A percentile compares a stretch with the other conserved stretches of the same genome.
phyloP scores from a whole-genome alignment of 2,113 vertebrate genomes.

The Picathartes gymnocephalus region DNA sequence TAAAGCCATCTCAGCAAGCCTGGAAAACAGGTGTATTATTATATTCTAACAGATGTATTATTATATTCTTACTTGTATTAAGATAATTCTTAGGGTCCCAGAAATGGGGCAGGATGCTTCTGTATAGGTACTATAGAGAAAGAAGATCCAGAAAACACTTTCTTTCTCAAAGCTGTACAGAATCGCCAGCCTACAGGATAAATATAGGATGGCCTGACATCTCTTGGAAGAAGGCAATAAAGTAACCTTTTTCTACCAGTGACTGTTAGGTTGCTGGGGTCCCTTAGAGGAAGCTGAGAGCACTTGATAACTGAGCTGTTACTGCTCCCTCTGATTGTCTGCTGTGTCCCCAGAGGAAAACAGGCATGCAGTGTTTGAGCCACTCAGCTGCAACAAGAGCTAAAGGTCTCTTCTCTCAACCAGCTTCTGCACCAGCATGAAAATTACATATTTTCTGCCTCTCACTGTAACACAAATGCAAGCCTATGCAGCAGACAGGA shows the following conservation, averaged over 20 bases:
- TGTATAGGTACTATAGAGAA: not conserved
- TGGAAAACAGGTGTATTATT: not conserved
- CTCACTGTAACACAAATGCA: not conserved
- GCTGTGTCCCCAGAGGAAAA: not conserved
- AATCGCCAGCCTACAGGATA: not conserved
- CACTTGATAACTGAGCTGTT: not conserved
- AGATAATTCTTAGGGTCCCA: not conserved
- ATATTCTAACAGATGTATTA: not conserved
- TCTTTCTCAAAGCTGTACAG: not conserved
- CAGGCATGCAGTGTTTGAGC: not conserved
- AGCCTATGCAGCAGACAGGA: not conserved
- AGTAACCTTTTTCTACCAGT: not conserved
- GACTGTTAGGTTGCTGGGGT: not conserved
- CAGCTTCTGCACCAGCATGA: not conserved
- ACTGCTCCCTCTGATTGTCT: not conserved
- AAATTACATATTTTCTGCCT: not conserved
- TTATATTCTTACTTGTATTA: not conserved
- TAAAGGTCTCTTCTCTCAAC: not conserved
- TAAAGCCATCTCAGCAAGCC: not conserved
- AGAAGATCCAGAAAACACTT: not conserved
- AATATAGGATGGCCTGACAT: not conserved
- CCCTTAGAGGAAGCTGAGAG: rapidly evolving
- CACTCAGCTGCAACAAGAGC: not conserved
- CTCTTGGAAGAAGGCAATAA: not conserved
- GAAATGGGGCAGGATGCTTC: not conserved